Percentiles rank a stretch among this genome's conserved stretches.
phyloP scores from a whole-genome alignment of 1,140 invertebrate genomes.

The Drosophila miranda region DNA sequence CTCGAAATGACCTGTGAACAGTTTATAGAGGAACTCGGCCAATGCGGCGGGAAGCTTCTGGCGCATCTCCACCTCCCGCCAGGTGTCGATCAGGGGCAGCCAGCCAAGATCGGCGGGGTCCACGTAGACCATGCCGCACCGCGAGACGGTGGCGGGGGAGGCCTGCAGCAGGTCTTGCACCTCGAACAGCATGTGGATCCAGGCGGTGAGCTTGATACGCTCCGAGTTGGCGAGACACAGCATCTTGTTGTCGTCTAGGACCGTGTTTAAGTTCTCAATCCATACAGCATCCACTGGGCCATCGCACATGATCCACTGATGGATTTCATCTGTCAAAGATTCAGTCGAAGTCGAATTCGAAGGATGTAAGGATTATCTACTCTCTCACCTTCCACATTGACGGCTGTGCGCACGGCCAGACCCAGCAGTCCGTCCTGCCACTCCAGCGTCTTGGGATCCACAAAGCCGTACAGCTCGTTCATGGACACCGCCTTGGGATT shows the following conservation, averaged over 20 bases:
- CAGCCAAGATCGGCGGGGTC: slow-evolving; percentile 91
- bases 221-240: slow-evolving; percentile 93
- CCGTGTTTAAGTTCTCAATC: slow-evolving; percentile 98
- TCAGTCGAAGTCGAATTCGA: too few relatives aligned
- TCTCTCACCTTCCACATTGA: slow-evolving; percentile 83
- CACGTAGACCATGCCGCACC: slow-evolving; percentile 95
- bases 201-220: slow-evolving; percentile 93
- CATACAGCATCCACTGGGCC: slow-evolving; percentile 97
- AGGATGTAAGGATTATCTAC: too few relatives aligned
- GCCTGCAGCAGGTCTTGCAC: slow-evolving; percentile 93
- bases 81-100: slow-evolving; percentile 91
- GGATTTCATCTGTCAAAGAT: slow-evolving; percentile 83
- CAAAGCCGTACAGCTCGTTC: slow-evolving; percentile 94
- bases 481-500: slow-evolving; percentile 95
- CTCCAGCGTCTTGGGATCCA: slow-evolving; percentile 92
- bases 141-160: slow-evolving; percentile 94
- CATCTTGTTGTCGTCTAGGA: slow-evolving; percentile 97
- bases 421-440: slow-evolving; percentile 95
- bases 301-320: slow-evolving; percentile 94
- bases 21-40: slow-evolving; percentile 84
- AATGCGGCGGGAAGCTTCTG: slow-evolving; percentile 84
- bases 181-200: slow-evolving; percentile 94
- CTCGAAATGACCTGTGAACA: slow-evolving; percentile 87
- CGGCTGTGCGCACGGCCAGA: slow-evolving; percentile 87
- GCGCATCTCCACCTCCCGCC: slow-evolving; percentile 86